These are phyloP conservation scores for Actinemys pallida DNA, from an alignment of 2,113 vertebrate species.

Conservation along the genomic window DNA sequence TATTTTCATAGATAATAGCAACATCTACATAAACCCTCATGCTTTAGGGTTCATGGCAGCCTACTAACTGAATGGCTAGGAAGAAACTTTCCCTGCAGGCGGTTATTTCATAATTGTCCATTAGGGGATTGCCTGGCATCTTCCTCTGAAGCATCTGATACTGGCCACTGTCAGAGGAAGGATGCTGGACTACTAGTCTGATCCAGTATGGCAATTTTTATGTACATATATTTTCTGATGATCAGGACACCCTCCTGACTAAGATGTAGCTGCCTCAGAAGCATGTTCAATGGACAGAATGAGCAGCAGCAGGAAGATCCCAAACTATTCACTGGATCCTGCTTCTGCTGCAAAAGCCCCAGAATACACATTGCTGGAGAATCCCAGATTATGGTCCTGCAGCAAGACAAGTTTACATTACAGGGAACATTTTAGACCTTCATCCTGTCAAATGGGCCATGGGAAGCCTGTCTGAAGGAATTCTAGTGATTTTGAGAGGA, in stretches of 20 bases:
- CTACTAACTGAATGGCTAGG: neutral
- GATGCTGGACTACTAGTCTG: neutral
- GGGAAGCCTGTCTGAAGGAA: neutral
- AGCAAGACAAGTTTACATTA: neutral
- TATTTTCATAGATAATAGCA: neutral
- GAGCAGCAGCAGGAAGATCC: neutral
- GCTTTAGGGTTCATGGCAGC: neutral
- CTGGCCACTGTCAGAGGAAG: neutral
- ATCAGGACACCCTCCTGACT: neutral
- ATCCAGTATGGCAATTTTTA: neutral
- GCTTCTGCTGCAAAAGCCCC: neutral
- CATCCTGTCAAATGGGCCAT: neutral
- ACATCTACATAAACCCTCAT: neutral
- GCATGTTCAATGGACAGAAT: neutral
- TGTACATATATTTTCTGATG: neutral
- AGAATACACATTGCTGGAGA: neutral
- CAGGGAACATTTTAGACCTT: neutral
- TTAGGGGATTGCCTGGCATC: neutral
- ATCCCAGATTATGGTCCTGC: neutral
- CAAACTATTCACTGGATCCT: neutral
- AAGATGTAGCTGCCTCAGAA: neutral
- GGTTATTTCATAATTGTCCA: neutral
- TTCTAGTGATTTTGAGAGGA: neutral
- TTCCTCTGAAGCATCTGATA: neutral
- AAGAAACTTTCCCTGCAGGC: neutral